Percentiles rank a stretch among this genome's conserved stretches.
Conservation (phyloP, 2,797 vertebrate genomes). For the Platalea minor region DNA sequence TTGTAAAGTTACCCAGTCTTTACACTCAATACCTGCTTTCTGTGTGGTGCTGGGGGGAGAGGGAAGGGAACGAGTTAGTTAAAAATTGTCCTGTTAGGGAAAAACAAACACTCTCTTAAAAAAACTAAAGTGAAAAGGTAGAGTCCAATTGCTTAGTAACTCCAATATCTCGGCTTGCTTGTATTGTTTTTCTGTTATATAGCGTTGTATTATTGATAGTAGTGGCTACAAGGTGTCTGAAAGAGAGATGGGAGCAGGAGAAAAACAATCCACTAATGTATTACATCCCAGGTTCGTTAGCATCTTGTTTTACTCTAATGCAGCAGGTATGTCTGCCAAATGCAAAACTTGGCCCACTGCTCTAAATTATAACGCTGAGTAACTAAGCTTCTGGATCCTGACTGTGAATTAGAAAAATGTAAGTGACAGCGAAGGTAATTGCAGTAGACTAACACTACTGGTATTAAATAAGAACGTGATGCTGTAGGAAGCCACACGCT, state of each 20-base stretch:
- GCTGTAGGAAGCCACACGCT: neutral
- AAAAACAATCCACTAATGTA: conserved; percentile 21
- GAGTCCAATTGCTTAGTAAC: conserved; percentile 13
- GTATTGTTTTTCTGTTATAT: conserved; percentile 18
- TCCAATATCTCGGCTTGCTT: conserved; percentile 26
- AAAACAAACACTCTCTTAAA: neutral
- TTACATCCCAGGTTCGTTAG: conserved; percentile 5
- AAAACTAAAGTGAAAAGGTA: neutral
- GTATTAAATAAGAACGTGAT: neutral
- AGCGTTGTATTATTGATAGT: conserved; percentile 8
- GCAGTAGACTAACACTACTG: neutral
- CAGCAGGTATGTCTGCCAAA: conserved; percentile 38
- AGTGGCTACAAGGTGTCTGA: conserved; percentile 40
- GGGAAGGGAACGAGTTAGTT: neutral
- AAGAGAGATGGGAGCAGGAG: neutral
- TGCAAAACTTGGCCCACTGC: conserved; percentile 29
- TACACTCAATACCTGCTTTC: neutral
- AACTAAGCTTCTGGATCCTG: neutral
- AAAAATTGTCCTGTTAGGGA: neutral
- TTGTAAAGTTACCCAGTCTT: neutral
- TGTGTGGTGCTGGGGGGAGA: neutral
- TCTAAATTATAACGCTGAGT: neutral
- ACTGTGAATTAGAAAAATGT: neutral
- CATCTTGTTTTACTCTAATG: conserved; percentile 21
- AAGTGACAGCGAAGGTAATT: neutral